Base-by-base conservation (phyloP, 1,140 invertebrate genomes). In the Drosophila micromelanica region DNA sequence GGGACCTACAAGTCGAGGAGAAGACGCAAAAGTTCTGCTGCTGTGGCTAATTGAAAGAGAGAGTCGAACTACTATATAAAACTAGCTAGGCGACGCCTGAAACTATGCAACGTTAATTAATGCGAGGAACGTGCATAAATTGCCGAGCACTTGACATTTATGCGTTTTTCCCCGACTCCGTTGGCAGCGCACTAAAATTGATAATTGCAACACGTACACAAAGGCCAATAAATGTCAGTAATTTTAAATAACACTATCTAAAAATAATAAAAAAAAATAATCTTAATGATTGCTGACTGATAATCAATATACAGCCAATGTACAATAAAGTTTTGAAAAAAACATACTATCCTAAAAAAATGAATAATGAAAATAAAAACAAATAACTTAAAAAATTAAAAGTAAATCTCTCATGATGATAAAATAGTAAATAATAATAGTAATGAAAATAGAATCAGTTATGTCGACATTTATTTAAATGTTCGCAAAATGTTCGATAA, bases 121-220 rank as follows among this genome's bases (percentile, higher is more conserved):
- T 84, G 74, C 76, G 65, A n/a, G 67, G 38, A 45, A 89, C 84
- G 84, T 87, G 84, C 85, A 89, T 89, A 89, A 89, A 89, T 89
- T 89, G 77, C 40, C 79, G 23, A 84, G 75, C 73, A 80, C 73
- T 64, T 89, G 84, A 89, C 84, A 80, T 89, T 89, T 90, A 89
- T 89, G 84, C 49, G 57, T 70, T 74, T 74, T 43, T 43, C 43
- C 38, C 43, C 12, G 27, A 9, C 48, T 43, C 27, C 69, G 52
- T 51, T 72, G 68, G 62, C 38, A 46, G 68, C 73, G 38, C 82
- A 78, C 82, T 79, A 77, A 89, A 89, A 89, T 79, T 89, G 79
- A 84, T 87, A 87, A 79, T 79, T 87, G 82, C 72, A 79, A 59
- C 82, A 87, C 82, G 82, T 87, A 76, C 43, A n/a, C 15, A 13